Percentiles rank a stretch among this genome's conserved stretches.
Conservation (phyloP, 2,888 invertebrate genomes). For the Tipula helvola region DNA sequence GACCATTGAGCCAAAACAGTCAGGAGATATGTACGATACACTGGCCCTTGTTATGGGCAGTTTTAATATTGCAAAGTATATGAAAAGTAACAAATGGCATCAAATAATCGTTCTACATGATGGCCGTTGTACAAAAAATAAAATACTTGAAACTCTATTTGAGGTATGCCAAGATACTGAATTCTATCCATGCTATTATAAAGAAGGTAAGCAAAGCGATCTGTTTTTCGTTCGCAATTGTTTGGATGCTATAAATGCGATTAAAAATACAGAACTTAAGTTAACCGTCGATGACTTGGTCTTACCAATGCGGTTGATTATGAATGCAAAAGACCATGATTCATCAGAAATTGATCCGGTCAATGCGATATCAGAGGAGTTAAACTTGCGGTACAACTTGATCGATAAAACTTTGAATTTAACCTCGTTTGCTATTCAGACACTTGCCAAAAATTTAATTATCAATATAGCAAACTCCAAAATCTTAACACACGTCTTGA, state of each 20-base stretch:
- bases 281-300: not conserved
- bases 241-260: conserved; percentile 5
- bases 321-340: conserved; percentile 8
- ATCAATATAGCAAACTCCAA: conserved; percentile 6
- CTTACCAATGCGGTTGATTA: not conserved
- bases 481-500: not conserved
- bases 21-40: not conserved
- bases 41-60: not conserved
- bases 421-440: not conserved
- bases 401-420: conserved; percentile 11
- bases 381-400: not conserved
- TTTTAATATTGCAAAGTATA: not conserved
- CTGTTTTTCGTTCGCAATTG: conserved; percentile 13
- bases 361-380: not conserved
- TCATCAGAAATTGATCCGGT: conserved; percentile 10
- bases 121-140: conserved; percentile 6
- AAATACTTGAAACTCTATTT: conserved; percentile 10
- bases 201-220: not conserved
- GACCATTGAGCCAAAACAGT: not conserved
- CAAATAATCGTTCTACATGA: conserved; percentile 12
- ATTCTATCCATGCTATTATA: conserved; percentile 12
- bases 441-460: not conserved
- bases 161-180: not conserved
- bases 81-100: conserved; percentile 12
- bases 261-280: not conserved